Base-by-base conservation (phyloP, 2,113 vertebrate genomes). In the Ranitomeya imitator region DNA sequence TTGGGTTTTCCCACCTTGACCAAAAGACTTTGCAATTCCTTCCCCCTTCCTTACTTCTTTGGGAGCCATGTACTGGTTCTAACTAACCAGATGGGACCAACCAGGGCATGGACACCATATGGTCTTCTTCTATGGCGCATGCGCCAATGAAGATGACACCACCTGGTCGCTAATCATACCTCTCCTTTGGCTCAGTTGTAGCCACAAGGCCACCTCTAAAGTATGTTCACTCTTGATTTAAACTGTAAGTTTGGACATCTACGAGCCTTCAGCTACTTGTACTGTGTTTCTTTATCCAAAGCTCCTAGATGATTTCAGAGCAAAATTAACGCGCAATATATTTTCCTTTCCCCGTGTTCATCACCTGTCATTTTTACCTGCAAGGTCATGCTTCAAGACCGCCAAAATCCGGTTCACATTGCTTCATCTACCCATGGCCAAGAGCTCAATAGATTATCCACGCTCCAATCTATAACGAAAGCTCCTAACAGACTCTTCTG, bases 391-490 rank as follows among this genome's bases (percentile, higher is more conserved):
- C 37, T 51, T 51, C 52, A 52, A 15, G 69, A 78, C 51, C 13
- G 45, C 19, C 18, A 12, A 78, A n/a, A 78, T 78, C 18, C 76
- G 21, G 6, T 19, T 2, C 15, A 79, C 52, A 55, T 60, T 60
- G 31, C 11, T 81, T 81, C 79, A 31, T 63, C 60, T 51, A 13
- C 16, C 60, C 15, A 21, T 82, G 59, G 79, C 54, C 79, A 21
- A 16, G 13, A 19, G 37, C 59, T 51, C 31, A 21, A 23, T 52
- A 83, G 60, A 65, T 83, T 65, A 83, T 83, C 80, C 55, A 12
- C 60, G 51, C 60, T n/a, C 60, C 60, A 19, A 26, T 65, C 23
- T 60, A 60, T 81, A 81, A 61, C 60, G 57, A 81, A 81, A 60
- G 79, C 78, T 59, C 23, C 52, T 57, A 57, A 79, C 5, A n/a